phyloP scores from a whole-genome alignment of 2,888 invertebrate genomes.

The Papilio protenor region DNA sequence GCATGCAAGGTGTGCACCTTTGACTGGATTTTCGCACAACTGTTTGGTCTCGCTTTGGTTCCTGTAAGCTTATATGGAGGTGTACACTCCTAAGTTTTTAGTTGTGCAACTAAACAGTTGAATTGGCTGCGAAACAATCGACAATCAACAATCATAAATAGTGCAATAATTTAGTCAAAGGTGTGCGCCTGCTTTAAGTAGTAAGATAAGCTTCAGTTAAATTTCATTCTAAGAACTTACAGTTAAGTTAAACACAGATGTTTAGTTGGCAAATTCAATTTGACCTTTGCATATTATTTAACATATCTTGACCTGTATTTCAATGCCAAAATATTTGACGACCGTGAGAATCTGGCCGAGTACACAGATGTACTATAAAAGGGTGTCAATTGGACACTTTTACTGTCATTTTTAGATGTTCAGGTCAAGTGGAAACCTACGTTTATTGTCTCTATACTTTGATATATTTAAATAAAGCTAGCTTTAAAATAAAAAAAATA shows the following conservation, averaged over 20 bases:
- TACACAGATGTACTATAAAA: slow-evolving; percentile 1
- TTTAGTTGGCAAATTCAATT: neutral
- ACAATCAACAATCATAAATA: too few relatives aligned
- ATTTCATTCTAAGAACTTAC: neutral
- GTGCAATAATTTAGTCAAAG: too few relatives aligned
- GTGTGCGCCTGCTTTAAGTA: too few relatives aligned
- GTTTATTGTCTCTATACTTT: neutral
- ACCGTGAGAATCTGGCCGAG: slow-evolving; percentile 22
- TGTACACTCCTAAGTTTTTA: too few relatives aligned
- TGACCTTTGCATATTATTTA: slow-evolving; percentile 19
- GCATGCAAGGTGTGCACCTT: too few relatives aligned
- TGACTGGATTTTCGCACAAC: too few relatives aligned
- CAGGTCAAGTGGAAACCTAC: slow-evolving; percentile 11
- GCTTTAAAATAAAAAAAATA: neutral
- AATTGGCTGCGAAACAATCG: too few relatives aligned
- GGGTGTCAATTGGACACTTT: slow-evolving; percentile 12
- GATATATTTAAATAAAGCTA: neutral
- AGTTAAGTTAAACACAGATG: too few relatives aligned
- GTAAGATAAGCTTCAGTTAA: neutral
- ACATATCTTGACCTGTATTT: neutral
- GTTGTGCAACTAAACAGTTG: too few relatives aligned
- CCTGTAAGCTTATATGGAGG: too few relatives aligned
- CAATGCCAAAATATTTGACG: slow-evolving; percentile 19
- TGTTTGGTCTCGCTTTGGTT: too few relatives aligned
- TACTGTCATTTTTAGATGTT: neutral